phyloP scores from a whole-genome alignment of 2,888 invertebrate species.

The Furcula furcula region DNA sequence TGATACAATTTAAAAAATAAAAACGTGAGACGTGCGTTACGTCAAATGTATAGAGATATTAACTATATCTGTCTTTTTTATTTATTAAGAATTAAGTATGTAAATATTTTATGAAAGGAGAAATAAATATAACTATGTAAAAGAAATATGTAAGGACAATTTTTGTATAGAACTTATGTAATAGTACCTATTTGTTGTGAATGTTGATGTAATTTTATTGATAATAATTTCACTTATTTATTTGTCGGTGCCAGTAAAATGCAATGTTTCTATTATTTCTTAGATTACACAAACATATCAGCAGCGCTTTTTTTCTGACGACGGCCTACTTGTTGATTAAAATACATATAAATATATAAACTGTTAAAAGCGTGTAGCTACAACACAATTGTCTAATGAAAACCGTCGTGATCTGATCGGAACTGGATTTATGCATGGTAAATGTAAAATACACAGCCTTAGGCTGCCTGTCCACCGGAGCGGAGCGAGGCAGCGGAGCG shows the following conservation, averaged over 20 bases:
- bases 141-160: conserved; percentile 59
- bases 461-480: too few relatives aligned
- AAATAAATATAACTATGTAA: conserved; percentile 28
- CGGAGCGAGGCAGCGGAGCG: too few relatives aligned
- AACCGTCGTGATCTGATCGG: too few relatives aligned
- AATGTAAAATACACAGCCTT: too few relatives aligned
- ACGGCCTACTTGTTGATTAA: conserved; percentile 18
- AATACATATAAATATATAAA: not conserved
- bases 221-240: conserved; percentile 33
- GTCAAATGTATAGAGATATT: conserved; percentile 42
- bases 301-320: conserved; percentile 25
- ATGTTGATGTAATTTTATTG: conserved; percentile 39
- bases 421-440: too few relatives aligned
- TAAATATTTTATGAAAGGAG: conserved; percentile 58
- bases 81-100: conserved; percentile 58
- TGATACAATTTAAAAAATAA: too few relatives aligned
- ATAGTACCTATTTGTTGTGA: conserved; percentile 60
- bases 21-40: conserved; percentile 26
- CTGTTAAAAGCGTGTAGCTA: too few relatives aligned
- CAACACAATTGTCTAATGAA: too few relatives aligned
- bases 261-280: conserved; percentile 18
- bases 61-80: conserved; percentile 43
- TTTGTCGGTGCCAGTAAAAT: conserved; percentile 45
- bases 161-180: conserved; percentile 62
- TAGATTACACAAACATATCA: conserved; percentile 29